These are phyloP conservation scores for Panzeria rudis DNA, from an alignment of 2,888 invertebrate species.

Conservation along the genomic window DNA sequence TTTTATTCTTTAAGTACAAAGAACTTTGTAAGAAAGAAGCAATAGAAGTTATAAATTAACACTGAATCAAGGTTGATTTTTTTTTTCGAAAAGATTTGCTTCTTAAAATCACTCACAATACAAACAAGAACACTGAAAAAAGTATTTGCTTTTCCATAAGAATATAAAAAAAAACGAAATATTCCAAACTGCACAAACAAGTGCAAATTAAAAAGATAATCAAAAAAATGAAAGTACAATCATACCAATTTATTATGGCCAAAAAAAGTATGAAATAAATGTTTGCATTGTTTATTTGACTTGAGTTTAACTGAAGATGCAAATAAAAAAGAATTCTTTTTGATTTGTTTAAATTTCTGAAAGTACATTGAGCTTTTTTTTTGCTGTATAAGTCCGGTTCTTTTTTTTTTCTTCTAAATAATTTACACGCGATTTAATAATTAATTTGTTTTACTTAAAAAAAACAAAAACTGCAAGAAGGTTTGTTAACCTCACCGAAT, in stretches of 20 bases:
- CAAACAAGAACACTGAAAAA: conserved; percentile 5
- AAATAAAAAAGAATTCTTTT: conserved; percentile 28
- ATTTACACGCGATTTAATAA: conserved; percentile 22
- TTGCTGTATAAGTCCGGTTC: conserved; percentile 5
- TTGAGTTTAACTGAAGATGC: conserved; percentile 33
- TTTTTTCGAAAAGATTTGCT: conserved; percentile 35
- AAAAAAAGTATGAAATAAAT: conserved; percentile 20
- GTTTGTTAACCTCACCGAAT: conserved; percentile 27
- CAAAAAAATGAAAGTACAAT: conserved; percentile 20
- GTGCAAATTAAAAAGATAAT: conserved; percentile 55
- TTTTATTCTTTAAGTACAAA: neutral
- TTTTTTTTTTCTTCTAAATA: conserved; percentile 7
- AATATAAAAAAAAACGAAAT: conserved; percentile 6
- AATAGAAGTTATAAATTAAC: conserved; percentile 59
- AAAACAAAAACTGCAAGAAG: conserved; percentile 13
- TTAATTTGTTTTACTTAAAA: neutral
- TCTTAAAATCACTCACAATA: conserved; percentile 25
- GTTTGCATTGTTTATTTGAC: conserved; percentile 11
- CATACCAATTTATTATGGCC: conserved; percentile 18
- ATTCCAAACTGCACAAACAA: conserved; percentile 56
- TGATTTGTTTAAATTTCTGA: conserved; percentile 3
- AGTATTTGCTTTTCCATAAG: neutral
- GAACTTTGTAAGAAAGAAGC: conserved; percentile 26
- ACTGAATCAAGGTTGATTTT: conserved; percentile 57
- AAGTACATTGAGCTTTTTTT: conserved; percentile 34